Base-by-base conservation (phyloP, 2,888 invertebrate genomes). In the Margaritifera margaritifera region DNA sequence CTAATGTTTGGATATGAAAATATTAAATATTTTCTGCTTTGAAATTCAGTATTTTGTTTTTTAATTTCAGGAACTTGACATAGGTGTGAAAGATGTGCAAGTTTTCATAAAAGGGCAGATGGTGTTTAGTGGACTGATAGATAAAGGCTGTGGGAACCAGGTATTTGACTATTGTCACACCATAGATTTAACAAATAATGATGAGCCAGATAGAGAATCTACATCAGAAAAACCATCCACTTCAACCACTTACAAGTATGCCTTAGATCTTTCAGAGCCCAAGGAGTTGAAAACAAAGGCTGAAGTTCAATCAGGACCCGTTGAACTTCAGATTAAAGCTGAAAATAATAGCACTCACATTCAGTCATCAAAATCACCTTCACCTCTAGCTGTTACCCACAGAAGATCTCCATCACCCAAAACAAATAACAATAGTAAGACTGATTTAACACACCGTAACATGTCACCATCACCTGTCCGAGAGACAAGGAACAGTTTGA, bases 61-160 rank as follows among this genome's bases (percentile, higher is more conserved):
- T 15, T 42, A 3, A 18, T 73, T 77, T 25, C 79, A 89, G 88
- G 87, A 88, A 42, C 77, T 89, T 65, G 83, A 83, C 66, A 80
- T 86, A 52, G 89, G 89, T 31, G 86, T 83, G 15, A 84, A 83
- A 61, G 80, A 84, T 63, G 74, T 87, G 25, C 69, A 80, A 50
- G 76, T 89, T 31, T 81, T 76, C 68, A 72, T 88, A 50, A 85
- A 83, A 52, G 84, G 82, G 22, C 77, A 83, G 22, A 68, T 87
- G 18, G 75, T 87, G 56, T 89, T 82, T 75, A 81, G 79, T 69
- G 89, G 88, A 11, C 81, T 85, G 27, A 67, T 90, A 24, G 88
- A 89, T 62, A 89, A 89, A 77, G 90, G 88, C n/a, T 89, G 88
- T 80, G 90, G 90, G 5, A 89, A 89, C 60, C 88, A 89, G 62